phyloP scores from a whole-genome alignment of 2,113 vertebrate species.

The Chascanopsetta lugubris region DNA sequence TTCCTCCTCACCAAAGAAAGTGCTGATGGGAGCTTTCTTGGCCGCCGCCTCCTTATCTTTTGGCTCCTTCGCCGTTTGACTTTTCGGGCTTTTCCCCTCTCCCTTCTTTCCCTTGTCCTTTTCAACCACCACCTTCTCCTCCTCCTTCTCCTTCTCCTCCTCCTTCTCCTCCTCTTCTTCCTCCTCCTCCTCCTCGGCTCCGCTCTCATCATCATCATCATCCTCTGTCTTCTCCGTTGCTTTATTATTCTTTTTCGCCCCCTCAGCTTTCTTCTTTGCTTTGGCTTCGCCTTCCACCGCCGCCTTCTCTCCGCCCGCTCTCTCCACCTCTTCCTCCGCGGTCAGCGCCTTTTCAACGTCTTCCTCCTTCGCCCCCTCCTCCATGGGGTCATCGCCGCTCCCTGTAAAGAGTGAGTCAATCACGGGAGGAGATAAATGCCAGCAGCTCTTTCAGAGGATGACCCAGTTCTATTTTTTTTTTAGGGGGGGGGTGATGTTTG shows the following conservation, averaged over 20 bases:
- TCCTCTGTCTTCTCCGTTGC: constrained; percentile 51
- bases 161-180: constrained; percentile 62
- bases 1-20: constrained; percentile 85
- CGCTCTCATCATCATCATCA: constrained; percentile 62
- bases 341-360: constrained; percentile 44
- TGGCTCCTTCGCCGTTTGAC: constrained; percentile 59
- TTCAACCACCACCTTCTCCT: constrained; percentile 39
- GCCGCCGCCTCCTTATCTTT: constrained; percentile 60
- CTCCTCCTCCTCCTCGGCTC: constrained; percentile 35
- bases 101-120: constrained; percentile 25
- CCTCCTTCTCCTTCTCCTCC: constrained; percentile 54
- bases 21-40: constrained; percentile 80
- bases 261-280: constrained; percentile 50
- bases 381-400: constrained; percentile 62
- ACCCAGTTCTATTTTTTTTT: constrained; percentile 14
- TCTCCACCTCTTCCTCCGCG: constrained; percentile 31
- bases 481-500: too few species aligned
- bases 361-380: constrained; percentile 59
- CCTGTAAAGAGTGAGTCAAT: constrained; percentile 54
- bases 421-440: constrained; percentile 42
- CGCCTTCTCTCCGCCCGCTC: constrained; percentile 11
- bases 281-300: constrained; percentile 50
- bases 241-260: constrained; percentile 39
- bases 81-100: constrained; percentile 59
- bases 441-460: constrained; percentile 33